Evolutionary conservation across 2,797 vertebrate genomes (phyloP).

Genomic region (Orientallactaga sibirica): DNA sequence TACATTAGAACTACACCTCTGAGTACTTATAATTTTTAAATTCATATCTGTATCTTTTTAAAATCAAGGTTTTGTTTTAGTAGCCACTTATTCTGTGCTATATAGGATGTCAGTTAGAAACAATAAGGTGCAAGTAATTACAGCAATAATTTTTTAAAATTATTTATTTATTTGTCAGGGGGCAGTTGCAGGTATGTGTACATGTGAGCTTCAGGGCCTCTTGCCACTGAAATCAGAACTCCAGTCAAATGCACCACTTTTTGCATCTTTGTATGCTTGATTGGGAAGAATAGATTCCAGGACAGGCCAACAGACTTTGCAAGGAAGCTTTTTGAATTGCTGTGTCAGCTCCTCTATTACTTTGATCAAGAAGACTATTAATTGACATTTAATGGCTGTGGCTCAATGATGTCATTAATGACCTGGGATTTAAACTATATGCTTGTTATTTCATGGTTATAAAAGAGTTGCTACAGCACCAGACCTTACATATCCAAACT

Average conservation of each 20-base stretch:
- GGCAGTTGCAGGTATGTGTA: too few relatives aligned
- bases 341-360: too few relatives aligned
- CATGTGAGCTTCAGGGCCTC: too few relatives aligned
- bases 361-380: neutral
- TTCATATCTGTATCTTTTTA: neutral
- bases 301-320: too few relatives aligned
- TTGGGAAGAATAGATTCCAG: too few relatives aligned
- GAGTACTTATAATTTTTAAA: neutral
- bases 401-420: neutral
- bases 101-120: neutral
- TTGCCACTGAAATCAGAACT: too few relatives aligned
- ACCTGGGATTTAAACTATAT: neutral
- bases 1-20: neutral
- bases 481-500: neutral
- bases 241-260: too few relatives aligned
- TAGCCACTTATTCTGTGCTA: neutral
- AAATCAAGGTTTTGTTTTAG: neutral
- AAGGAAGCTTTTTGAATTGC: too few relatives aligned
- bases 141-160: neutral
- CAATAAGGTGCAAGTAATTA: neutral
- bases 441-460: neutral
- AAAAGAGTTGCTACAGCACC: neutral
- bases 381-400: neutral
- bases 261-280: too few relatives aligned
- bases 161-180: too few relatives aligned